These are phyloP conservation scores for Chrysotoxum bicinctum DNA, from an alignment of 2,888 invertebrate species.

Conservation along the genomic window DNA sequence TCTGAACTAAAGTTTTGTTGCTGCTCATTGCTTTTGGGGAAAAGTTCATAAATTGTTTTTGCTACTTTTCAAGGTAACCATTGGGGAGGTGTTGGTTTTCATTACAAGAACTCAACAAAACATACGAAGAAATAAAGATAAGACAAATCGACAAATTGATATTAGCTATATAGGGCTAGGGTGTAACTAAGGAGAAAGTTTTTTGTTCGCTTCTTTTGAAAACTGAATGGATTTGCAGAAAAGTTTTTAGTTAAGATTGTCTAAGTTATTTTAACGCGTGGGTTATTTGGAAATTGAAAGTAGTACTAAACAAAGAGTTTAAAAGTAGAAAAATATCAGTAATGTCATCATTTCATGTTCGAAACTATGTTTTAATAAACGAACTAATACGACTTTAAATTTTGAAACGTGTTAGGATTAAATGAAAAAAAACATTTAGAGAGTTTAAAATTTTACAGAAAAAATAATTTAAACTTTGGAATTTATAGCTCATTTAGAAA, in stretches of 20 bases:
- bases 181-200: slow-evolving; percentile 43
- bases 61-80: slow-evolving; percentile 8
- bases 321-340: neutral
- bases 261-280: slow-evolving; percentile 24
- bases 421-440: too few species aligned
- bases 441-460: too few species aligned
- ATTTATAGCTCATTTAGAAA: too few species aligned
- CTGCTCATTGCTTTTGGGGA: slow-evolving; percentile 45
- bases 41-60: slow-evolving; percentile 48
- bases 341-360: neutral
- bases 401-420: neutral
- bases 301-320: neutral
- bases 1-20: slow-evolving; percentile 54
- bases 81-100: slow-evolving; percentile 56
- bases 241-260: slow-evolving; percentile 2
- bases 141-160: slow-evolving; percentile 66
- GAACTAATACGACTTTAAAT: neutral
- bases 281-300: slow-evolving; percentile 19
- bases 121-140: slow-evolving; percentile 32
- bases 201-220: slow-evolving; percentile 14
- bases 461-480: too few species aligned
- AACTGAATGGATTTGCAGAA: slow-evolving; percentile 15
- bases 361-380: neutral
- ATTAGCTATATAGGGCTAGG: slow-evolving; percentile 27
- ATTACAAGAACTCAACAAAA: slow-evolving; percentile 48